Percentiles rank a stretch among this genome's conserved stretches.
phyloP scores from a whole-genome alignment of 2,797 vertebrate genomes.

The Psittacula echo region DNA sequence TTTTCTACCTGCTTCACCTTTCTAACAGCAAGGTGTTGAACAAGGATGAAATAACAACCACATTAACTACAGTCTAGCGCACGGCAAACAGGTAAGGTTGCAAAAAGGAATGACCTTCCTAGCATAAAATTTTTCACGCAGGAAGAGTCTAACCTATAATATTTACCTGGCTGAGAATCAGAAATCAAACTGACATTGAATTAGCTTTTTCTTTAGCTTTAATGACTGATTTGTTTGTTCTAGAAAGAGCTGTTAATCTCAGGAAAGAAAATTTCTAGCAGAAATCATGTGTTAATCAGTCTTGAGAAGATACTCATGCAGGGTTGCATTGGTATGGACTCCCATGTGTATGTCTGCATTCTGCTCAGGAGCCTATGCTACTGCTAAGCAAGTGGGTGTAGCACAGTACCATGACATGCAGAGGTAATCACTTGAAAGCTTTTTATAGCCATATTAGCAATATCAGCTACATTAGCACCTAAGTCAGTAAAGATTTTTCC shows the following conservation, averaged over 20 bases:
- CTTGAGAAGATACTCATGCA: not conserved
- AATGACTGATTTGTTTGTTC: not conserved
- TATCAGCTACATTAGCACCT: not conserved
- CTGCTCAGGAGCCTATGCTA: not conserved
- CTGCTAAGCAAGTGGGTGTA: not conserved
- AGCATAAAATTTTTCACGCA: not conserved
- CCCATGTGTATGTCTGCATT: not conserved
- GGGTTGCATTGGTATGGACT: not conserved
- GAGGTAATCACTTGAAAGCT: not conserved
- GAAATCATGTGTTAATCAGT: not conserved
- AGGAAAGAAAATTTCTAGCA: not conserved
- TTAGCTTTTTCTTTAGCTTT: not conserved
- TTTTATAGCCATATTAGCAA: not conserved
- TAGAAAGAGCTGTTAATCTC: not conserved
- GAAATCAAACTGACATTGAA: not conserved
- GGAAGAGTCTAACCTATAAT: not conserved
- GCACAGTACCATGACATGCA: rapidly evolving
- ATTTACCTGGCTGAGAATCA: not conserved
- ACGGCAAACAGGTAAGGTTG: not conserved
- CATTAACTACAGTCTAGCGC: not conserved
- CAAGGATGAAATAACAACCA: not conserved
- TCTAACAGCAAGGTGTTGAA: not conserved
- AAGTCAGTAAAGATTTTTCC: not conserved
- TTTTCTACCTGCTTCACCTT: not conserved
- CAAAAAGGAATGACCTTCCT: not conserved